These are phyloP conservation scores for Sphinx pinastri DNA, from an alignment of 2,888 invertebrate genomes.

Conservation along the genomic window DNA sequence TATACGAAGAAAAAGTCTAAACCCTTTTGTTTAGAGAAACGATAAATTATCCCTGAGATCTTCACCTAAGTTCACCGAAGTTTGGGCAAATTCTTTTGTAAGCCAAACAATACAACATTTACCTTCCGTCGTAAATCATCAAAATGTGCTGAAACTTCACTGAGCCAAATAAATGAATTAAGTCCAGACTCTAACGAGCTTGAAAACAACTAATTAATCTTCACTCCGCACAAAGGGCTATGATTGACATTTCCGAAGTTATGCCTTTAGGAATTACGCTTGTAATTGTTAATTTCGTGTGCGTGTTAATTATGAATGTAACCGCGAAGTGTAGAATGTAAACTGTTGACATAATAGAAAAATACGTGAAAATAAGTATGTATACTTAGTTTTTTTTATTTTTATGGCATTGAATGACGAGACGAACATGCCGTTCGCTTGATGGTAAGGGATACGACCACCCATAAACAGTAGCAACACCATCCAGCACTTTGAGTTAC, in stretches of 20 bases:
- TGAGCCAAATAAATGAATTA: conserved; percentile 1
- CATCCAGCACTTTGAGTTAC: too few species aligned
- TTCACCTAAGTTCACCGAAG: background rate
- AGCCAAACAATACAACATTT: conserved; percentile 1
- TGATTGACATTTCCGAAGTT: conserved; percentile 12
- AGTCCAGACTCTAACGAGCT: background rate
- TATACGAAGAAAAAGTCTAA: background rate
- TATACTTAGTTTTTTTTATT: too few species aligned
- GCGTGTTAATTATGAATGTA: background rate
- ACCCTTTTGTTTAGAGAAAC: conserved; percentile 11
- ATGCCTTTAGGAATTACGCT: background rate
- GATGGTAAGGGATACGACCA: too few species aligned
- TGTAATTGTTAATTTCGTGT: background rate
- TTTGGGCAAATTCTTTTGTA: background rate
- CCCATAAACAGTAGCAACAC: too few species aligned
- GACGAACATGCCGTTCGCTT: too few species aligned
- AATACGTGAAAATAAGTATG: background rate
- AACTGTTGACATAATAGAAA: too few species aligned
- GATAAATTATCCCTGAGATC: conserved; percentile 1
- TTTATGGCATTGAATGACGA: too few species aligned
- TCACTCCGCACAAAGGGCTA: background rate
- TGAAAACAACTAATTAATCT: conserved; percentile 4
- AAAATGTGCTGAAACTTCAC: background rate
- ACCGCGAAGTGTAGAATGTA: background rate
- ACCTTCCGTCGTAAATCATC: background rate